These are phyloP conservation scores for Pollachius pollachius DNA, from an alignment of 2,113 vertebrate species.

Conservation along the genomic window DNA sequence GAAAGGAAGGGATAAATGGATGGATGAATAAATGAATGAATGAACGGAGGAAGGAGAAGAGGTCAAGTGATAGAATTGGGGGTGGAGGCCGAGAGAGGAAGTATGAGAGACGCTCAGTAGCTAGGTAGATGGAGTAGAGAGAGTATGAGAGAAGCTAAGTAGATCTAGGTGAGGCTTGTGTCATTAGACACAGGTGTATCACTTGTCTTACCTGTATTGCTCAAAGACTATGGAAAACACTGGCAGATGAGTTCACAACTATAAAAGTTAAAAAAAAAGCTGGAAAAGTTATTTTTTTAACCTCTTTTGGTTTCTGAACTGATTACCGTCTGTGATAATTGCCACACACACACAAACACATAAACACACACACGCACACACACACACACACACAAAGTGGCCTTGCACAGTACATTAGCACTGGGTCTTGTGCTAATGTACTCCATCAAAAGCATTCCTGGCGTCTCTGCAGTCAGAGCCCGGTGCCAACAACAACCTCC, in stretches of 20 bases:
- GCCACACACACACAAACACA: conserved; percentile 5
- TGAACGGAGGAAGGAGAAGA: neutral
- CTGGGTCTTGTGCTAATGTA: conserved; percentile 48
- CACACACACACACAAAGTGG: conserved; percentile 35
- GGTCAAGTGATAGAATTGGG: neutral
- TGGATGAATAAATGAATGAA: conserved; percentile 10
- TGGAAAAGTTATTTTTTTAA: neutral
- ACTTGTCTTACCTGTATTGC: too few species aligned
- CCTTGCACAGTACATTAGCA: conserved; percentile 44
- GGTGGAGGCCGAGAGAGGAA: neutral
- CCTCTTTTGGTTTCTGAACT: conserved; percentile 8
- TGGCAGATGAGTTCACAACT: neutral
- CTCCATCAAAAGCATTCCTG: conserved; percentile 64
- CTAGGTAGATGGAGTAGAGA: neutral
- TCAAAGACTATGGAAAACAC: neutral
- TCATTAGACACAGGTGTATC: too few species aligned
- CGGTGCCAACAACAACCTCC: conserved; percentile 61
- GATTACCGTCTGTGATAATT: conserved; percentile 19
- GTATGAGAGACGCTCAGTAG: neutral
- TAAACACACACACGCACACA: conserved; percentile 4
- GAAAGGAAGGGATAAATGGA: conserved; percentile 10
- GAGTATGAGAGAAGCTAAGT: neutral
- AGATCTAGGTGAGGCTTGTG: too few species aligned
- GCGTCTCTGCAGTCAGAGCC: conserved; percentile 48
- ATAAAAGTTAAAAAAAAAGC: neutral